Conservation (phyloP, 2,888 invertebrate species). For the Drosophila kokeensis region DNA sequence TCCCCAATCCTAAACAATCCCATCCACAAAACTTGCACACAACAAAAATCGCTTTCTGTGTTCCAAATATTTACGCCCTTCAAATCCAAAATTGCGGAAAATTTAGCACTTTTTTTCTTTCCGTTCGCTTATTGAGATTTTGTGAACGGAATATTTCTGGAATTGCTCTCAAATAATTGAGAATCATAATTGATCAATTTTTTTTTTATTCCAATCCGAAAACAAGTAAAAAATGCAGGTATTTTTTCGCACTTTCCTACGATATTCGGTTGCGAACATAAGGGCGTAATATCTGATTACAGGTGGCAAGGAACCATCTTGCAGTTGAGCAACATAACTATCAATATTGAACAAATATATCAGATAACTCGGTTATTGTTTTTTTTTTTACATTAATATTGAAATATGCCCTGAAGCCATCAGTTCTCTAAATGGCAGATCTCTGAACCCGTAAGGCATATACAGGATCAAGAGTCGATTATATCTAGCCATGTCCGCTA, state of each 20-base stretch:
- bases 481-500: too few species aligned
- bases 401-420: background rate
- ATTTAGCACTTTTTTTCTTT: background rate
- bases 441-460: too few species aligned
- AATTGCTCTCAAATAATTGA: background rate
- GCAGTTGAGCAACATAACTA: background rate
- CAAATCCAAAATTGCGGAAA: background rate
- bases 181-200: background rate
- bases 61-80: background rate
- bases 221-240: background rate
- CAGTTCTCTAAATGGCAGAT: background rate
- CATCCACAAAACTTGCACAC: background rate
- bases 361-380: background rate
- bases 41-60: background rate
- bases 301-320: too few species aligned
- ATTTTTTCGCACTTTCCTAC: background rate
- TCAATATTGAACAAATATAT: background rate
- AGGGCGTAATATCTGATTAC: background rate
- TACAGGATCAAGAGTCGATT: too few species aligned
- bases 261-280: background rate
- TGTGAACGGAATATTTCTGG: background rate
- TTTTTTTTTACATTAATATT: background rate
- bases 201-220: background rate
- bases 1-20: background rate
- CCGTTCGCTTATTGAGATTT: background rate